These are phyloP conservation scores for Drosophila neonasuta DNA, from an alignment of 2,888 invertebrate genomes.

Conservation along the genomic window DNA sequence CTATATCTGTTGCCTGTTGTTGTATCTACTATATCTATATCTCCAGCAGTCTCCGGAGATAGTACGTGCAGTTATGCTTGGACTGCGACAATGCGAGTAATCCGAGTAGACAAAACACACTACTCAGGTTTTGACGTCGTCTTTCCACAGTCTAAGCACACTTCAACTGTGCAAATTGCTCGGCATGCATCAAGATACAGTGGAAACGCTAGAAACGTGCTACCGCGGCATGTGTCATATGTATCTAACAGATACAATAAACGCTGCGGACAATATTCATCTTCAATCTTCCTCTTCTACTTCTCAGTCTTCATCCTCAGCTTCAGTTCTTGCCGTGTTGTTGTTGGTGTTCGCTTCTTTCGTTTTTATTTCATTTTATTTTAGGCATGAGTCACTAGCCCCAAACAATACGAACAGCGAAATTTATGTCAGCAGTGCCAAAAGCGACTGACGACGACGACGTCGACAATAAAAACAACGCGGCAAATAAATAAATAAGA, in stretches of 20 bases:
- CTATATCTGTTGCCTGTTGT: conserved; percentile 7
- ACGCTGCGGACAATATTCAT: conserved; percentile 20
- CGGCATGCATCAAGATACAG: conserved; percentile 57
- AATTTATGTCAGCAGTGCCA: conserved; percentile 79
- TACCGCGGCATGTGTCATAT: conserved; percentile 65
- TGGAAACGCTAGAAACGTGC: conserved; percentile 59
- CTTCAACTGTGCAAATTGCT: conserved; percentile 73
- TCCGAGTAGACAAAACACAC: conserved; percentile 48
- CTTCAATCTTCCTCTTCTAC: conserved; percentile 2
- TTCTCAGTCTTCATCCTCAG: conserved; percentile 4
- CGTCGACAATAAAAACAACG: conserved; percentile 58
- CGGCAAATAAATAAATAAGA: conserved; percentile 67
- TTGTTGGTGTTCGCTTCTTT: conserved; percentile 16
- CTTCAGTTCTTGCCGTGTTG: conserved; percentile 10
- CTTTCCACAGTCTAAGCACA: conserved; percentile 75
- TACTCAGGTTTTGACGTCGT: conserved; percentile 58
- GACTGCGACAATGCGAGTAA: conserved; percentile 54
- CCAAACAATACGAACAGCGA: conserved; percentile 51
- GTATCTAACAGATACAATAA: conserved; percentile 63
- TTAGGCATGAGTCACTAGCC: conserved; percentile 67
- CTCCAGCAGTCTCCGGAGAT: conserved; percentile 33
- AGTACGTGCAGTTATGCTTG: conserved; percentile 74
- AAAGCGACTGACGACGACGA: conserved; percentile 45
- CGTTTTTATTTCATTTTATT: conserved; percentile 38
- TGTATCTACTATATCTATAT: conserved; percentile 26